These are phyloP conservation scores for Sylvicola cinctus DNA, from an alignment of 2,888 invertebrate species.

Conservation along the genomic window DNA sequence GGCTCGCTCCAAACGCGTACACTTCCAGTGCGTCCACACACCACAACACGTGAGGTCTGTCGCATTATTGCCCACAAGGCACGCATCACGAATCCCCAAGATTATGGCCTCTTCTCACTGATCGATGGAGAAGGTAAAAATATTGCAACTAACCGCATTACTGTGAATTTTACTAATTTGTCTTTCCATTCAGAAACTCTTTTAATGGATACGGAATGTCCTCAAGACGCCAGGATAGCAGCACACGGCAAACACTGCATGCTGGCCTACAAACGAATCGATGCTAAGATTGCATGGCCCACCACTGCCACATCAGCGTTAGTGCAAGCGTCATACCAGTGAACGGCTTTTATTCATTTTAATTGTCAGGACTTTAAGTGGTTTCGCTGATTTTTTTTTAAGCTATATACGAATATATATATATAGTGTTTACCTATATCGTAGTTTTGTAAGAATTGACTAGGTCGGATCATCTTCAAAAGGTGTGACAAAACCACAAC, in stretches of 20 bases:
- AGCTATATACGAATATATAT: too few species aligned
- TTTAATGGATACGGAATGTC: constrained; percentile 72
- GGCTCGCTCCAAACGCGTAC: constrained; percentile 83
- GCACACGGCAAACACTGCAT: constrained; percentile 66
- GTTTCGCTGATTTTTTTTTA: too few species aligned
- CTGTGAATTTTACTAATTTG: constrained; percentile 15
- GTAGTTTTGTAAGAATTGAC: too few species aligned
- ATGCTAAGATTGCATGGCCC: constrained; percentile 96
- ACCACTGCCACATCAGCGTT: too few species aligned
- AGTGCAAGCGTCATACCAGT: too few species aligned
- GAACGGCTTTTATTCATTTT: too few species aligned
- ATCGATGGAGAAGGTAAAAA: constrained; percentile 76
- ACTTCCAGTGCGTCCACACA: constrained; percentile 80
- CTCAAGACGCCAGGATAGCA: constrained; percentile 61
- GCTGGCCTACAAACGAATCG: constrained; percentile 85
- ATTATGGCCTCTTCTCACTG: constrained; percentile 79
- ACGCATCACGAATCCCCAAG: constrained; percentile 88
- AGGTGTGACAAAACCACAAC: too few species aligned
- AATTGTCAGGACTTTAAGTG: too few species aligned
- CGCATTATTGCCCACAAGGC: constrained; percentile 89
- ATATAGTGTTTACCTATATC: too few species aligned
- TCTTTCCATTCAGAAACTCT: constrained; percentile 88
- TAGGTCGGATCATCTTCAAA: too few species aligned
- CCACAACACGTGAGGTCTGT: constrained; percentile 82
- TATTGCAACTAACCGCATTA: too few species aligned